These are phyloP conservation scores for Lepus timidus DNA, from an alignment of 2,113 vertebrate species.

Conservation along the genomic window DNA sequence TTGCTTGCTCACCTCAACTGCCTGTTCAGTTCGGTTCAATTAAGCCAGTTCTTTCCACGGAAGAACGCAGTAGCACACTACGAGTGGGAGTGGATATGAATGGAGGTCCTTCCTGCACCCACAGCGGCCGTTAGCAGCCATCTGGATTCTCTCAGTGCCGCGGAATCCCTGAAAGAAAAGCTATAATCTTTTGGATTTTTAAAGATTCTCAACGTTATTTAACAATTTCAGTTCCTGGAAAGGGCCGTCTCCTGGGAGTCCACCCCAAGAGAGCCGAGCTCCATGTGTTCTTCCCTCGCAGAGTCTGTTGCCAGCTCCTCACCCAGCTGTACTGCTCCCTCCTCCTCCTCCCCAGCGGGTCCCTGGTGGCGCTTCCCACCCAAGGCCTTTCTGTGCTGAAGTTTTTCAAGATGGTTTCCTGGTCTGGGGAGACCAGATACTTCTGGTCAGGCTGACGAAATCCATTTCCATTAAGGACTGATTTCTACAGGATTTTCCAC, in stretches of 20 bases:
- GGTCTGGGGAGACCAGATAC: slow-evolving; percentile 67
- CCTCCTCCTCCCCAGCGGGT: slow-evolving; percentile 1
- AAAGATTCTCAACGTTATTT: slow-evolving; percentile 65
- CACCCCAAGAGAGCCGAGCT: slow-evolving; percentile 62
- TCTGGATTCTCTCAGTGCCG: slow-evolving; percentile 52
- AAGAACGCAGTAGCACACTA: not conserved
- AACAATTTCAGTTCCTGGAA: slow-evolving; percentile 88
- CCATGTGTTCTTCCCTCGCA: slow-evolving; percentile 82
- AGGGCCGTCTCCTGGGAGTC: slow-evolving; percentile 81
- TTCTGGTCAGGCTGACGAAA: slow-evolving; percentile 70
- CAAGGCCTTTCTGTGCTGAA: slow-evolving; percentile 74
- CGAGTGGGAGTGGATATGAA: not conserved
- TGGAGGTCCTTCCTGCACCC: slow-evolving; percentile 7
- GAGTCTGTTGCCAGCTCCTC: slow-evolving; percentile 79
- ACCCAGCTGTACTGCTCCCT: slow-evolving; percentile 77
- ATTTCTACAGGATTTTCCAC: slow-evolving; percentile 6
- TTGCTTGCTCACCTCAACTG: not conserved
- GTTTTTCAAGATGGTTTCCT: slow-evolving; percentile 82
- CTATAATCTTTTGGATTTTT: slow-evolving; percentile 51
- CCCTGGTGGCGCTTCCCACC: slow-evolving; percentile 82
- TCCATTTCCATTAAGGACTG: slow-evolving; percentile 40
- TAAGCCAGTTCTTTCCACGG: not conserved
- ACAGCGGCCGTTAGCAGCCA: slow-evolving; percentile 21
- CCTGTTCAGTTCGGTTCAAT: not conserved
- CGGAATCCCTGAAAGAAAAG: slow-evolving; percentile 71